phyloP scores from a whole-genome alignment of 1,140 invertebrate species.

The Drosophila quadrilineata region DNA sequence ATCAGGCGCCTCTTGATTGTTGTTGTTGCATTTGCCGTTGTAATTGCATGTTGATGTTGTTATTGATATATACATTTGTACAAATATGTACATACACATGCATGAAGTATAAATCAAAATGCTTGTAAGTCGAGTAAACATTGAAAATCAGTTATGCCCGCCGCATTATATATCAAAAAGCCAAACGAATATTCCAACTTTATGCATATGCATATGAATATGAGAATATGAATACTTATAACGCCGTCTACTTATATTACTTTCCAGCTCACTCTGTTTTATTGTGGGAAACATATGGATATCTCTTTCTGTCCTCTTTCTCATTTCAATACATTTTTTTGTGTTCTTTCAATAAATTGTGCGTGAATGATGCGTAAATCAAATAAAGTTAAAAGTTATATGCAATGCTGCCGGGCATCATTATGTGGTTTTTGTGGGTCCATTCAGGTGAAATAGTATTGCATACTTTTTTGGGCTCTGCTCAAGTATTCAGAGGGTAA shows the following conservation, averaged over 20 bases:
- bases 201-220: conserved; percentile 35
- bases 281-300: too few relatives aligned
- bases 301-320: neutral
- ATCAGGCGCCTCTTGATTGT: conserved; percentile 57
- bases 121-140: conserved; percentile 66
- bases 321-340: too few relatives aligned
- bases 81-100: neutral
- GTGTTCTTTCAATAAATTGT: conserved; percentile 66
- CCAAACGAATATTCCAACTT: conserved; percentile 20
- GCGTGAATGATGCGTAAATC: conserved; percentile 72
- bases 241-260: conserved; percentile 1
- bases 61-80: conserved; percentile 59
- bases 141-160: conserved; percentile 65
- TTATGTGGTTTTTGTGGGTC: neutral
- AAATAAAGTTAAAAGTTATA: conserved; percentile 52
- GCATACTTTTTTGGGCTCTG: neutral
- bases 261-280: too few relatives aligned
- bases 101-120: conserved; percentile 47
- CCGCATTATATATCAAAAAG: conserved; percentile 50
- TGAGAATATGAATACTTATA: conserved; percentile 11
- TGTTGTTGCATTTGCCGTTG: conserved; percentile 32
- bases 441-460: conserved; percentile 15
- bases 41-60: conserved; percentile 54
- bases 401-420: conserved; percentile 3
- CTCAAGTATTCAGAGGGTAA: conserved; percentile 17